A percentile compares a stretch with the other conserved stretches of the same genome.
These are phyloP conservation scores for Platypus cylindrus DNA, from an alignment of 2,888 invertebrate genomes.

Conservation along the genomic window DNA sequence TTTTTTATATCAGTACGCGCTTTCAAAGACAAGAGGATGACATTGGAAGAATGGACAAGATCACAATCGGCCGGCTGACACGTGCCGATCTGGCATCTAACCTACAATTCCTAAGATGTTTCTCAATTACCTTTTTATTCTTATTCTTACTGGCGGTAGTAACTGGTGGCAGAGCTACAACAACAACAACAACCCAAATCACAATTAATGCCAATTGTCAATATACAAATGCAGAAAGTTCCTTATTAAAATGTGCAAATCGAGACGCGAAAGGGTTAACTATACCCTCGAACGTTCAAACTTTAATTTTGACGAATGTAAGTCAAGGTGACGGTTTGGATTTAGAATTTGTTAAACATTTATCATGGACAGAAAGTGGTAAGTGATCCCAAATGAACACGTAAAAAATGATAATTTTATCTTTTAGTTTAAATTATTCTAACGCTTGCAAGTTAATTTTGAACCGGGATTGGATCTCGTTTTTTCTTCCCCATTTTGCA, in stretches of 20 bases:
- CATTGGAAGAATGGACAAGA: slow-evolving; percentile 24
- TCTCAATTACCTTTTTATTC: too few species aligned
- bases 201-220: slow-evolving; percentile 19
- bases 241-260: slow-evolving; percentile 19
- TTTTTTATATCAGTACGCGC: too few species aligned
- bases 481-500: slow-evolving; percentile 3
- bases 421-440: background rate
- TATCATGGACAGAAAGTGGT: slow-evolving; percentile 47
- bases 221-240: slow-evolving; percentile 14
- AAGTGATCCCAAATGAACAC: slow-evolving; percentile 10
- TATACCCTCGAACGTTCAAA: slow-evolving; percentile 32
- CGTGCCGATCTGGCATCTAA: slow-evolving; percentile 16
- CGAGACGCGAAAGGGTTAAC: slow-evolving; percentile 15
- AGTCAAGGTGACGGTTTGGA: slow-evolving; percentile 14
- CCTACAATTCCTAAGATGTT: slow-evolving; percentile 3
- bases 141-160: slow-evolving; percentile 16
- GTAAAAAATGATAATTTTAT: background rate
- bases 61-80: slow-evolving; percentile 27
- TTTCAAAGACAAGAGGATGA: slow-evolving; percentile 24
- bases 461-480: too few species aligned
- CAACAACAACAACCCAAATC: slow-evolving; percentile 14
- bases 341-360: slow-evolving; percentile 32
- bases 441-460: too few species aligned
- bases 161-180: slow-evolving; percentile 20
- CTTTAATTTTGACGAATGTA: slow-evolving; percentile 40